Percentiles rank a stretch among this genome's conserved stretches.
phyloP scores from a whole-genome alignment of 2,797 vertebrate species.

The Podargus strigoides region DNA sequence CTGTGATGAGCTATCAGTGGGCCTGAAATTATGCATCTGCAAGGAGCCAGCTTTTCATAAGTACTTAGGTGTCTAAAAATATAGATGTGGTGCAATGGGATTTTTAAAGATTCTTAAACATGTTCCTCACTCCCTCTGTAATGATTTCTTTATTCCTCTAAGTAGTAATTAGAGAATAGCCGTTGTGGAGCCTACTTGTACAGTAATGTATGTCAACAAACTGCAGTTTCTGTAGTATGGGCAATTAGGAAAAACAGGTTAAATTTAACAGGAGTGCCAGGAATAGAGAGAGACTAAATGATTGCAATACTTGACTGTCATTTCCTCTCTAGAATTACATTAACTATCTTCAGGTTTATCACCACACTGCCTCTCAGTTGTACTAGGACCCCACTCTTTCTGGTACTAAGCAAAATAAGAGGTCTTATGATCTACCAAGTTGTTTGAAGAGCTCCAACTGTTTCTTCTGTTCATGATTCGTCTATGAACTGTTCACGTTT shows the following conservation, averaged over 20 bases:
- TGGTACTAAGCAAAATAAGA: background rate
- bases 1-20: background rate
- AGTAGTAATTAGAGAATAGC: background rate
- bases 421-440: background rate
- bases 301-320: background rate
- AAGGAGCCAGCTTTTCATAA: background rate
- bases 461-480: background rate
- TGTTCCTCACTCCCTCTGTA: background rate
- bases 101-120: background rate
- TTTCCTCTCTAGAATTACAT: background rate
- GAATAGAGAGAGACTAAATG: background rate
- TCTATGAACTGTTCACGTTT: slow-evolving; percentile 14
- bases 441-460: background rate
- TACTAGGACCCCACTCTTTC: background rate
- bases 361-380: background rate
- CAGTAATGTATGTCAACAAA: background rate
- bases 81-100: background rate
- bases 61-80: background rate
- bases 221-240: background rate
- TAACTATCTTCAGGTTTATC: background rate
- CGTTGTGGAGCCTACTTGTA: background rate
- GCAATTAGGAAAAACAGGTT: background rate
- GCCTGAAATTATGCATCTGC: background rate
- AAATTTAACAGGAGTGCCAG: background rate
- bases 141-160: background rate